These are phyloP conservation scores for Arrhamphus sclerolepis DNA, from an alignment of 2,797 vertebrate species.

Conservation along the genomic window DNA sequence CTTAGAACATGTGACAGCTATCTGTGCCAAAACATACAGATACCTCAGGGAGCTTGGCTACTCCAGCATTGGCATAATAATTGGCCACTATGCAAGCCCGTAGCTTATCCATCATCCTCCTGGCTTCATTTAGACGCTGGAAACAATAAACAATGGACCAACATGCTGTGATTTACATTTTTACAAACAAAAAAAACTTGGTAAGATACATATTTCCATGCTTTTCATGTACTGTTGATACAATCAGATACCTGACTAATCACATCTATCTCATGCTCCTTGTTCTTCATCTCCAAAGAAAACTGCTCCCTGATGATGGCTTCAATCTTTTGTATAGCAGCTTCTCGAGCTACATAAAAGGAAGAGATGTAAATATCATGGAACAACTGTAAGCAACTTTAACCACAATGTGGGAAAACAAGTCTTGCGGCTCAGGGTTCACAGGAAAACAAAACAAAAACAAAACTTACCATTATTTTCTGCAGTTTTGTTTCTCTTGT, in stretches of 20 bases:
- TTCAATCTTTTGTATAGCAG: conserved; percentile 95
- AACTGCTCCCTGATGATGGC: conserved; percentile 96
- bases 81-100: conserved; percentile 98
- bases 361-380: neutral
- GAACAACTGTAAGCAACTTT: neutral
- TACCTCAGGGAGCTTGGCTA: conserved; percentile 92
- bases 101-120: conserved; percentile 99
- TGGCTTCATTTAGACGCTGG: conserved; percentile 94
- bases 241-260: conserved; percentile 93
- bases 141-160: conserved; percentile 9
- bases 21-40: conserved; percentile 11
- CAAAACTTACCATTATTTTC: conserved; percentile 90
- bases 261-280: conserved; percentile 98
- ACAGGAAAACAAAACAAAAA: too few relatives aligned
- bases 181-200: neutral
- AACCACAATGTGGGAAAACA: conserved; percentile 23
- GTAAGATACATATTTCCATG: too few relatives aligned
- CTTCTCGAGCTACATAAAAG: conserved; percentile 86
- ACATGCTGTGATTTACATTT: neutral
- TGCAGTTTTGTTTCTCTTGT: conserved; percentile 88
- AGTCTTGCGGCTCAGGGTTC: neutral
- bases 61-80: conserved; percentile 93
- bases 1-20: neutral
- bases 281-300: conserved; percentile 97
- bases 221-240: neutral